Evolutionary conservation across 2,888 invertebrate species (phyloP).

Genomic region (Cerastis rubricosa): DNA sequence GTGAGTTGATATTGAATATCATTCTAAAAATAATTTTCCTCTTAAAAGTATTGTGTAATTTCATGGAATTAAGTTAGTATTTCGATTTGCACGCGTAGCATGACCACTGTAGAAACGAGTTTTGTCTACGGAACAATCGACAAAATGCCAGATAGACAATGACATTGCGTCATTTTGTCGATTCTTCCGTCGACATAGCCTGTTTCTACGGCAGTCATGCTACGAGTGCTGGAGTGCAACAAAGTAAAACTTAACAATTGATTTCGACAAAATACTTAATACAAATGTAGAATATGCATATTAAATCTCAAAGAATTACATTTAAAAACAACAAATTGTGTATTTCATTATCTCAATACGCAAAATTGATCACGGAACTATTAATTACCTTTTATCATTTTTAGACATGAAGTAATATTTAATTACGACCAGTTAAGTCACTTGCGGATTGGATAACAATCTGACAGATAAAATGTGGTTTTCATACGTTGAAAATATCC

Average conservation of each 20-base stretch:
- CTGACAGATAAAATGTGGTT: conserved; percentile 15
- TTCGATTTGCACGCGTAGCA: too few relatives aligned
- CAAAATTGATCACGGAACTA: conserved; percentile 22
- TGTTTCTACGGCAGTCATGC: too few relatives aligned
- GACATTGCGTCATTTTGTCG: too few relatives aligned
- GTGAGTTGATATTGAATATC: background rate
- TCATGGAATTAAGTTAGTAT: background rate
- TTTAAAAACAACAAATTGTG: conserved; percentile 6
- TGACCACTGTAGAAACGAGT: too few relatives aligned
- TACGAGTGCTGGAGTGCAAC: too few relatives aligned
- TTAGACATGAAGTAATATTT: conserved; percentile 10
- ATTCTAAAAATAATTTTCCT: background rate
- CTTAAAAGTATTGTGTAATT: background rate
- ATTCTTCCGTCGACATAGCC: too few relatives aligned
- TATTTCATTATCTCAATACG: conserved; percentile 3
- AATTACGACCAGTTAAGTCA: conserved; percentile 29
- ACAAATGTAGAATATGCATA: background rate
- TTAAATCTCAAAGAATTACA: background rate
- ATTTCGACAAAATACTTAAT: background rate
- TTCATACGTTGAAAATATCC: background rate
- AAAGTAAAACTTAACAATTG: background rate
- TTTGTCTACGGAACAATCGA: too few relatives aligned
- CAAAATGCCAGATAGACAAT: too few relatives aligned
- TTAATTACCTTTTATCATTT: conserved; percentile 19
- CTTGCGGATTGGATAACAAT: conserved; percentile 13